A percentile compares a stretch with the other conserved stretches of the same genome.
Evolutionary conservation across 2,797 vertebrate genomes (phyloP).

Genomic region (Ataeniobius toweri): DNA sequence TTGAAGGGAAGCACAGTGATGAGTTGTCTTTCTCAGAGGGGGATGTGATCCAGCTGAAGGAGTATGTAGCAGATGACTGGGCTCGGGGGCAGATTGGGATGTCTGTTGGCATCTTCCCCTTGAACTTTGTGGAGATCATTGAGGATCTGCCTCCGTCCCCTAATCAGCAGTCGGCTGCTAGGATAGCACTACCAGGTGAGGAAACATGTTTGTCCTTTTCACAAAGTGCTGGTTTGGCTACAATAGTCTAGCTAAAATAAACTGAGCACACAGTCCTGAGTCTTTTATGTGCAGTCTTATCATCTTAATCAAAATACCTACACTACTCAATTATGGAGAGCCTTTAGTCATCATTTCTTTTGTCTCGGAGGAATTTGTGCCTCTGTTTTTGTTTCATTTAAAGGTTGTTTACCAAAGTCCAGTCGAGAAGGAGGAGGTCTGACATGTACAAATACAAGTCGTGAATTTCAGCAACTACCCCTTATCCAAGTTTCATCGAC

Average conservation of each 20-base stretch:
- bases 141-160: constrained; percentile 82
- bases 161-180: constrained; percentile 52
- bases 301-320: constrained; percentile 4
- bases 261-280: not conserved
- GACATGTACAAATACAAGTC: not conserved
- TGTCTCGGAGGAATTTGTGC: constrained; percentile 54
- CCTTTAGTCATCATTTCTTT: constrained; percentile 7
- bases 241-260: not conserved
- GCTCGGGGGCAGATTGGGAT: constrained; percentile 84
- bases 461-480: not conserved
- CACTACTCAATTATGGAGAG: constrained; percentile 8
- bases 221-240: not conserved
- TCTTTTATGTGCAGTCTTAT: not conserved
- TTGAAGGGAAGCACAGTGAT: constrained; percentile 88
- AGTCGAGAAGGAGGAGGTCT: not conserved
- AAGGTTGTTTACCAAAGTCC: constrained; percentile 44
- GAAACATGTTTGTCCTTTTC: not conserved
- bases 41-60: constrained; percentile 88
- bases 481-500: not conserved
- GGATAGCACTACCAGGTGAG: constrained; percentile 73
- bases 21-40: constrained; percentile 93
- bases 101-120: constrained; percentile 86
- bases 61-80: constrained; percentile 91
- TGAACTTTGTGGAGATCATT: constrained; percentile 91
- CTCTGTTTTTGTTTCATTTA: constrained; percentile 69